Evolutionary conservation across 1,140 invertebrate species (phyloP).

Genomic region (Akabosia matsudoensis): DNA sequence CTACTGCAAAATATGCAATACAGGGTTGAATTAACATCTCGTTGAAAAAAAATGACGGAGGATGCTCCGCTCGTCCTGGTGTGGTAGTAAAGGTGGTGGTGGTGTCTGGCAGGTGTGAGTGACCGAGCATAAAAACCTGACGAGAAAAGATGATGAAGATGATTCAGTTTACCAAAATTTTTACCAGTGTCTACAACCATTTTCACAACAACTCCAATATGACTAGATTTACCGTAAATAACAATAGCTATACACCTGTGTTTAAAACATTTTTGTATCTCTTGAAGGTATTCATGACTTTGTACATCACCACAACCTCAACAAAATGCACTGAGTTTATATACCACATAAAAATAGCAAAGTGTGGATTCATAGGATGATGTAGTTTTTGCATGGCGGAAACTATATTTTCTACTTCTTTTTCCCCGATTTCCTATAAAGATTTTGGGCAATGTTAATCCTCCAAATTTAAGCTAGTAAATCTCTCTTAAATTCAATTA

Average conservation of each 20-base stretch:
- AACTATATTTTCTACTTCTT: no score
- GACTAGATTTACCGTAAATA: background rate
- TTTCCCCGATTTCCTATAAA: no score
- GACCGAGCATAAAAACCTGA: constrained; percentile 16
- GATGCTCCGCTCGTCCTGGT: background rate
- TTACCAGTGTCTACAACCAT: background rate
- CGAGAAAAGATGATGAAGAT: background rate
- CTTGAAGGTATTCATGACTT: background rate
- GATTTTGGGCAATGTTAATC: no score
- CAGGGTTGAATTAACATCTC: no score
- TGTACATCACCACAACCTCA: background rate
- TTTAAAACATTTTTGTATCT: background rate
- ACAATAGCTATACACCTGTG: background rate
- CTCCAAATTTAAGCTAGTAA: no score
- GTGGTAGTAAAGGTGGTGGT: background rate
- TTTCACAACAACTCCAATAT: background rate
- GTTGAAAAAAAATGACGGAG: no score
- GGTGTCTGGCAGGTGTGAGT: constrained; percentile 13
- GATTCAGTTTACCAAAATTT: background rate
- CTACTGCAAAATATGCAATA: no score
- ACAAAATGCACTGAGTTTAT: background rate
- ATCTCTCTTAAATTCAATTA: no score
- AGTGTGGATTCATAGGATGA: background rate
- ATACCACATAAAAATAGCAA: background rate
- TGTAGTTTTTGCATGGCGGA: no score